phyloP scores from a whole-genome alignment of 2,797 vertebrate genomes.

The Scleropages formosus region DNA sequence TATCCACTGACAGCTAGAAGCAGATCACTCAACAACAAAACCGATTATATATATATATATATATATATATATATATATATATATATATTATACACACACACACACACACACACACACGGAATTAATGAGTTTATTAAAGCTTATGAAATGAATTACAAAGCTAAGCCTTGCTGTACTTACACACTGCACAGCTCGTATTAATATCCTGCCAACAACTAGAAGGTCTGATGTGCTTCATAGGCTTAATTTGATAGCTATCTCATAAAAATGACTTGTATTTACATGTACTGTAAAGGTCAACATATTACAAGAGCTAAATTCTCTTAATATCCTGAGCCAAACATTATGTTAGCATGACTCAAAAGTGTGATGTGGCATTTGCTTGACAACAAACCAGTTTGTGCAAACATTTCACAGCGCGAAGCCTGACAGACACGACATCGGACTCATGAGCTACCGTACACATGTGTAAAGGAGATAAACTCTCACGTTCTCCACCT shows the following conservation, averaged over 20 bases:
- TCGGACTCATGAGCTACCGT: no score
- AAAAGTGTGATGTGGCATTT: constrained; percentile 20
- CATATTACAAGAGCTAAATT: constrained; percentile 35
- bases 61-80: no score
- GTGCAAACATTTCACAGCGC: constrained; percentile 20
- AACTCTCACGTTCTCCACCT: no score
- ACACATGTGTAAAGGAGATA: constrained; percentile 29
- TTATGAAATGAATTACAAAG: constrained; percentile 36
- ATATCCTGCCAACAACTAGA: constrained; percentile 35
- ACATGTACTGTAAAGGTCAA: constrained; percentile 52
- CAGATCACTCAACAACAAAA: neutral
- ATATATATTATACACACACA: no score
- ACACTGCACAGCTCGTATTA: constrained; percentile 45
- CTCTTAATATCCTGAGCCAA: constrained; percentile 36
- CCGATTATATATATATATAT: neutral
- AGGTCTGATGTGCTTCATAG: constrained; percentile 32
- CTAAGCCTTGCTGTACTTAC: constrained; percentile 36
- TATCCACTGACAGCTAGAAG: neutral
- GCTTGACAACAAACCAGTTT: constrained; percentile 14
- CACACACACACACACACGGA: no score
- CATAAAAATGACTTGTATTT: constrained; percentile 49
- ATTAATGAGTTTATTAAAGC: constrained; percentile 24
- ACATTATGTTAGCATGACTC: constrained; percentile 48
- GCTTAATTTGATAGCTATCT: constrained; percentile 60
- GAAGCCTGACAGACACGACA: constrained; percentile 8